Evolutionary conservation across 2,113 vertebrate species (phyloP).

Genomic region (Rhea pennata): DNA sequence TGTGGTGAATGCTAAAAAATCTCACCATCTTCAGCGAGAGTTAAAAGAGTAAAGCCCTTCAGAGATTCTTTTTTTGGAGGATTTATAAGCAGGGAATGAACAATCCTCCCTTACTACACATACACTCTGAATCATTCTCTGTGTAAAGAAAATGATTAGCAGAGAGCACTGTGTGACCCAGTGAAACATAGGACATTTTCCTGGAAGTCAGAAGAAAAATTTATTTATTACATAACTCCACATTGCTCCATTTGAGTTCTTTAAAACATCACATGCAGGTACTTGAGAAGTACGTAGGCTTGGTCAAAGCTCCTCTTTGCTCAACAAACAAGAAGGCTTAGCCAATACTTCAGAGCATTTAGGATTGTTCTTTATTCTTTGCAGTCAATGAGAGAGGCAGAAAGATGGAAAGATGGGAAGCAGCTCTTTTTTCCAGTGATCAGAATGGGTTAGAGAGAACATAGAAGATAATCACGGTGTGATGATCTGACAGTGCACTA

Average conservation of each 20-base stretch:
- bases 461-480: neutral
- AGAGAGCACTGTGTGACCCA: neutral
- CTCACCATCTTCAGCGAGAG: neutral
- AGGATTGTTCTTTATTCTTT: neutral
- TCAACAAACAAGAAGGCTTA: conserved; percentile 5
- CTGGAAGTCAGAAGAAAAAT: neutral
- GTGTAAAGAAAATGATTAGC: neutral
- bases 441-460: neutral
- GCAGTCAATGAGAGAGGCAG: neutral
- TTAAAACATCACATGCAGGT: neutral
- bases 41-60: neutral
- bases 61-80: neutral
- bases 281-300: neutral
- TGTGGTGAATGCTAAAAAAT: neutral
- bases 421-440: neutral
- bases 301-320: neutral
- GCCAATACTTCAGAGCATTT: conserved; percentile 11
- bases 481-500: neutral
- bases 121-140: neutral
- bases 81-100: neutral
- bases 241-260: neutral
- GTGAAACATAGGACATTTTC: neutral
- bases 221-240: neutral
- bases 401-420: conserved; percentile 5
- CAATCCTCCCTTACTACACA: neutral